phyloP scores from a whole-genome alignment of 2,888 invertebrate species.

The Drosophila cognata region DNA sequence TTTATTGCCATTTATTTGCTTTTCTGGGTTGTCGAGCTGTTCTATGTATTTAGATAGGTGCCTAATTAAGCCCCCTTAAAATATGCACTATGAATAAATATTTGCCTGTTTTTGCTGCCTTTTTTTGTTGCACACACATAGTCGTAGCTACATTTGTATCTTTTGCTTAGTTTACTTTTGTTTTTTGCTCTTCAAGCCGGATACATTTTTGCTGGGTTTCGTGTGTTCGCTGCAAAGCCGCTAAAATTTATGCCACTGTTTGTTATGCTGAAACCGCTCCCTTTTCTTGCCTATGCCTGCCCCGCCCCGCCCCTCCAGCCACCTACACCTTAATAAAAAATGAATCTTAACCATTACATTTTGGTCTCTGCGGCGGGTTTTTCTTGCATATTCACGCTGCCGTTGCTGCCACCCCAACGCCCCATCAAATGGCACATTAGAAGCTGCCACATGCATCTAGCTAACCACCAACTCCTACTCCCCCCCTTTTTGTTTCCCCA shows the following conservation, averaged over 20 bases:
- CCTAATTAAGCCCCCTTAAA: constrained; percentile 63
- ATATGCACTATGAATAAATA: neutral
- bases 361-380: constrained; percentile 48
- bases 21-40: neutral
- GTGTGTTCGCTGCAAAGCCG: constrained; percentile 20
- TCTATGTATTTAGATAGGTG: constrained; percentile 11
- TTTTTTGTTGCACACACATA: neutral
- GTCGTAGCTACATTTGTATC: constrained; percentile 43
- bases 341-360: constrained; percentile 63
- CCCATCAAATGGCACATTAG: constrained; percentile 50
- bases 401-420: constrained; percentile 43
- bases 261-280: constrained; percentile 22
- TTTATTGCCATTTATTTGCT: constrained; percentile 12
- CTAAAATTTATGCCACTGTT: constrained; percentile 66
- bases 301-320: neutral
- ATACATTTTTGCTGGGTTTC: constrained; percentile 53
- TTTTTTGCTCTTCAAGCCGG: constrained; percentile 42
- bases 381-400: constrained; percentile 77
- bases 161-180: constrained; percentile 26
- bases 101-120: neutral
- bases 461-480: neutral
- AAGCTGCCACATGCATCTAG: constrained; percentile 45
- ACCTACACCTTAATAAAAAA: constrained; percentile 48
- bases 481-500: neutral
- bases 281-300: neutral